phyloP scores from a whole-genome alignment of 2,113 vertebrate genomes.

The Pundamilia nyererei region DNA sequence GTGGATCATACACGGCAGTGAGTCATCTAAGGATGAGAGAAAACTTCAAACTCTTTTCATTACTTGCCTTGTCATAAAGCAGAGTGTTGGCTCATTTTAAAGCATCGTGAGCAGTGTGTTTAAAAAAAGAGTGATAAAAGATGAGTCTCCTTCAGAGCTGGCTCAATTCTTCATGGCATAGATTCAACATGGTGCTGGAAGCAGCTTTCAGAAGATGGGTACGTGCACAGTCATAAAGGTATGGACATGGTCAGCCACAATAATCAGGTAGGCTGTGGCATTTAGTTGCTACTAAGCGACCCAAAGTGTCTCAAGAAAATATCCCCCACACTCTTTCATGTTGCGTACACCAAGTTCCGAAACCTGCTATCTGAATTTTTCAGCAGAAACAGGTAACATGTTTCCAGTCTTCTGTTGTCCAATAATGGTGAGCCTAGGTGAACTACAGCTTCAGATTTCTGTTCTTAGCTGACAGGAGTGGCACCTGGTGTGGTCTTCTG shows the following conservation, averaged over 20 bases:
- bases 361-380: not conserved
- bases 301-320: not conserved
- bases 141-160: not conserved
- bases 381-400: not conserved
- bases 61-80: not conserved
- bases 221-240: not conserved
- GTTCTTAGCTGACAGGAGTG: not conserved
- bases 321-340: not conserved
- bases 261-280: not conserved
- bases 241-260: not conserved
- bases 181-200: not conserved
- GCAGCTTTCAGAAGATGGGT: not conserved
- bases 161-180: not conserved
- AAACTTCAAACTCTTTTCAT: not conserved
- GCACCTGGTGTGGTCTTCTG: not conserved
- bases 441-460: not conserved
- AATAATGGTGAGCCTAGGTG: not conserved
- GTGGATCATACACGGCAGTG: not conserved
- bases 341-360: not conserved
- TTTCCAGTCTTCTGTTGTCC: not conserved
- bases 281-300: not conserved
- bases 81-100: not conserved
- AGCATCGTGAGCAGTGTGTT: no score
- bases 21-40: not conserved
- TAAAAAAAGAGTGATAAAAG: not conserved